Base-by-base conservation (phyloP, 2,888 invertebrate genomes). In the Liodrosophila aerea region DNA sequence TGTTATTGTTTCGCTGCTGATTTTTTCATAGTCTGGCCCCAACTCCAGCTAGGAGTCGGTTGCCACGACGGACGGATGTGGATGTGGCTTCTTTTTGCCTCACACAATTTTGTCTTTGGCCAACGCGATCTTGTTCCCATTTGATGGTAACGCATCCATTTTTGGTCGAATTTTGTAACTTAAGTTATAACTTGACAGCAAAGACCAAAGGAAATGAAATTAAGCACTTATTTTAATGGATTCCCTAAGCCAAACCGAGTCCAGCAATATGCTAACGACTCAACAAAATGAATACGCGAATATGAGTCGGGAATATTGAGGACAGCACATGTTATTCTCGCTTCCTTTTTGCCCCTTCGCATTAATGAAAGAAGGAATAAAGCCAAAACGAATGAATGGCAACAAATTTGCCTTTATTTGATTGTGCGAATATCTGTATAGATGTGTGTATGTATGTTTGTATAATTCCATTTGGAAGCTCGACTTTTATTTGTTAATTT, bases 401-500 rank as follows among this genome's bases (percentile, higher is more conserved):
- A 81, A 74, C 67, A 77, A 81, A 83, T 77, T 80, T 70, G 81
- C 73, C 63, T 80, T 77, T 56, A 64, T 80, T 80, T 71, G 78
- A 82, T 77, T 81, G 22, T 22, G 22, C 22, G 22, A 22, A 22
- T 22, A 22, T 22, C 2, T 22, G 22, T 22, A 22, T 22, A 2
- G 2, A 5, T 22, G 5, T 22, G 5, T 22, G 22, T 22, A 5
- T 22, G 22, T 22, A 5, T 64, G 53, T 61, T 56, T 49, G 54
- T 34, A 57, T 75, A 73, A 78, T 72, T 72, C 76, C 75, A 71
- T 76, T 82, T 65, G 78, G 54, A 46, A 57, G 63, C 59, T 58
- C 47, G 73, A 77, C 63, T 82, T 84, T 85, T 85, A 85, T 80
- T 80, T 84, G 81, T 77, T 85, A 82, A 80, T 80, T 80, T 80